phyloP scores from a whole-genome alignment of 2,113 vertebrate species.

The Cheirogaleus medius region DNA sequence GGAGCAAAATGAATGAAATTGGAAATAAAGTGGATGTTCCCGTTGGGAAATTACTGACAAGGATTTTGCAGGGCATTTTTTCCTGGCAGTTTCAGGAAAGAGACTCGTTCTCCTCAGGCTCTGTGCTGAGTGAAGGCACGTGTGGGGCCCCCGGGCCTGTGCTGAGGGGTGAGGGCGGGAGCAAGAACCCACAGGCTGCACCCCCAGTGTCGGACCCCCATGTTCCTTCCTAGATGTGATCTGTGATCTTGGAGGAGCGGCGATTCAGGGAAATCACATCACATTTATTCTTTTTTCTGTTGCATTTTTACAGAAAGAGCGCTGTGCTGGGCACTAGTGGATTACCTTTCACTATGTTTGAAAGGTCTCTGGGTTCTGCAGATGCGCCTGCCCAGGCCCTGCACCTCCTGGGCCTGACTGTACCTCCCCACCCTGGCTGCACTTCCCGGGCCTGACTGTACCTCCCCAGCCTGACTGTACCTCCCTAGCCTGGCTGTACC shows the following conservation, averaged over 20 bases:
- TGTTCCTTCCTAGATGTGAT: too few species aligned
- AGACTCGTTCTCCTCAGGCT: neutral
- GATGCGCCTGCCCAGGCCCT: too few species aligned
- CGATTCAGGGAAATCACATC: too few species aligned
- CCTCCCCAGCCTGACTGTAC: too few species aligned
- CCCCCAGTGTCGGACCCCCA: fast-evolving
- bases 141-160: too few species aligned
- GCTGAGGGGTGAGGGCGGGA: too few species aligned
- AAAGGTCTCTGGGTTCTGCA: neutral
- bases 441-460: too few species aligned
- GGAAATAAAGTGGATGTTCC: slow-evolving; percentile 62
- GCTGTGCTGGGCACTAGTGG: neutral
- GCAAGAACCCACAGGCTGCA: fast-evolving
- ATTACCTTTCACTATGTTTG: too few species aligned
- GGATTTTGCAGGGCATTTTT: neutral
- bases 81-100: neutral
- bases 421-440: too few species aligned
- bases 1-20: slow-evolving; percentile 20
- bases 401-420: too few species aligned
- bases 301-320: neutral
- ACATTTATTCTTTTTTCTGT: neutral
- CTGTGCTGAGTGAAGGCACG: neutral
- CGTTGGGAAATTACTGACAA: slow-evolving; percentile 50
- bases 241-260: neutral
- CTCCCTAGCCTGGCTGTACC: too few species aligned